Percentiles rank a stretch among this genome's conserved stretches.
Evolutionary conservation across 2,113 vertebrate species (phyloP).

Genomic region (Addax nasomaculatus): DNA sequence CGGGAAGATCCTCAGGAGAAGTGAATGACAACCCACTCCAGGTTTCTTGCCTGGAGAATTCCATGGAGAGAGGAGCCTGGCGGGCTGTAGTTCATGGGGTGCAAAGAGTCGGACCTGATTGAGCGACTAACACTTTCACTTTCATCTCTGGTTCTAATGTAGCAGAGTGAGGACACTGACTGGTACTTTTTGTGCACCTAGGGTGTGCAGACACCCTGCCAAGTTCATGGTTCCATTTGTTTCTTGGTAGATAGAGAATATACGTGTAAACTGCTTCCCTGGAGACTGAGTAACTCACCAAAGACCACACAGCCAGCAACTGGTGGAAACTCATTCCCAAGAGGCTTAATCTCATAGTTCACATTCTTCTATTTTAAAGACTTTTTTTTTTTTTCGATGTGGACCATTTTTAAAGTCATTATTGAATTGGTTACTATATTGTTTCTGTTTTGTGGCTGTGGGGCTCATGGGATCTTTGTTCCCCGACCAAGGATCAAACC

Average conservation of each 20-base stretch:
- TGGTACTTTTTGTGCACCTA: not conserved
- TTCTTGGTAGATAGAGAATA: not conserved
- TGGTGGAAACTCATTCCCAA: not conserved
- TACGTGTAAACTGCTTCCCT: not conserved
- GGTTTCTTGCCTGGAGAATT: not conserved
- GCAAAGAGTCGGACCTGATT: not conserved
- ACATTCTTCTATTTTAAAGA: not conserved
- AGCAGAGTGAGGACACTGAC: rapidly evolving
- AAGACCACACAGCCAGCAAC: not conserved
- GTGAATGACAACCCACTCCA: not conserved
- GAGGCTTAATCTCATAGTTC: not conserved
- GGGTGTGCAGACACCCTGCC: not conserved
- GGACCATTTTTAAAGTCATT: not conserved
- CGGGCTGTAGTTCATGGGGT: rapidly evolving
- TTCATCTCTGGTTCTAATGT: not conserved
- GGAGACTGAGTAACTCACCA: not conserved
- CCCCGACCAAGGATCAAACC: not conserved
- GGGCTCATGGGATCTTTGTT: not conserved
- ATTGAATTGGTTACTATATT: not conserved
- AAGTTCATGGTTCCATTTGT: not conserved
- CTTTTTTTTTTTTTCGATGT: not conserved
- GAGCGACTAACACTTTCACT: not conserved
- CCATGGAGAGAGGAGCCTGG: not conserved
- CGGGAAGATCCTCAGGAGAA: not conserved
- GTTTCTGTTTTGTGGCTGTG: not conserved